Conservation (phyloP, 1,140 invertebrate genomes). For the Formica exsecta region DNA sequence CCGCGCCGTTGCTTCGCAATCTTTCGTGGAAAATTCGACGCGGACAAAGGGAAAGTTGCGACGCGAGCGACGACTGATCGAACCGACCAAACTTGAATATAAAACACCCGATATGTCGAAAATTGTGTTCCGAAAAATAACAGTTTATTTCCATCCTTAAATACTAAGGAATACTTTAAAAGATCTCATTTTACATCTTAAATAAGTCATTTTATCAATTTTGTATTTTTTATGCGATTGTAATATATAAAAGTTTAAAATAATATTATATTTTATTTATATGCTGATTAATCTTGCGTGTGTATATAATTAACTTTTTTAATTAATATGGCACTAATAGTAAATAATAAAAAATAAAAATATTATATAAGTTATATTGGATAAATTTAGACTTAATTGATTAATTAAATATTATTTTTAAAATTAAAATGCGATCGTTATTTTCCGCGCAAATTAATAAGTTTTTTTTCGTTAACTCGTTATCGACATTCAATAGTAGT, state of each 20-base stretch:
- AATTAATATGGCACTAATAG: background rate
- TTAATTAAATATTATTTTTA: background rate
- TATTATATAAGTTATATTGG: background rate
- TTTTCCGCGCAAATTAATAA: constrained; percentile 7
- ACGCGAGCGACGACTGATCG: background rate
- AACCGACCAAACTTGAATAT: background rate
- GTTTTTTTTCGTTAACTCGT: background rate
- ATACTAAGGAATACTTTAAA: background rate
- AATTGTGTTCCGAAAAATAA: background rate
- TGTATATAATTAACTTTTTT: background rate
- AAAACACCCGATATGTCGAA: background rate
- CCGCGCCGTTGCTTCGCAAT: background rate
- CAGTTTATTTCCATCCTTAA: background rate
- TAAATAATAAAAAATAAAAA: background rate
- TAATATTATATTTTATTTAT: background rate
- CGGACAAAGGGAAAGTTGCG: background rate
- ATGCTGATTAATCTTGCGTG: background rate
- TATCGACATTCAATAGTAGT: background rate
- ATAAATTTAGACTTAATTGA: background rate
- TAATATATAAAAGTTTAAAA: background rate
- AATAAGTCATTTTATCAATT: constrained; percentile 12
- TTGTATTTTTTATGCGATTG: background rate
- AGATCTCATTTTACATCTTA: background rate
- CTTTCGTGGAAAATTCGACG: background rate
- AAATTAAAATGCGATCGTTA: background rate